phyloP scores from a whole-genome alignment of 1,140 invertebrate species.

The Sogatella furcifera region DNA sequence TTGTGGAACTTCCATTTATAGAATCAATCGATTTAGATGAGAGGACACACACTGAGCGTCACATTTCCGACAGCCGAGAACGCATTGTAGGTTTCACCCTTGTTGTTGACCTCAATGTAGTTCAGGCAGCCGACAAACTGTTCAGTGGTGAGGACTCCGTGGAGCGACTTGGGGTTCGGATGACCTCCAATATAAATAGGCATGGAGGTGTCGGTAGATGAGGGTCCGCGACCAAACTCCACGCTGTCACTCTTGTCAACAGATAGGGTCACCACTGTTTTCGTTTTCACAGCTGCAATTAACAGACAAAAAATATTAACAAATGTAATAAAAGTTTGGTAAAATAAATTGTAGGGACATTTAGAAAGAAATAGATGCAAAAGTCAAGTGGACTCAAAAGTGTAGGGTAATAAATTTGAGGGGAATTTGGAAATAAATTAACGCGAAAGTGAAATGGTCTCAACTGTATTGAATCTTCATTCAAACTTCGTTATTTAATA shows the following conservation, averaged over 20 bases:
- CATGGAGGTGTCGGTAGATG: slow-evolving; percentile 66
- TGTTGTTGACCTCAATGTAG: slow-evolving; percentile 54
- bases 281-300: slow-evolving; percentile 66
- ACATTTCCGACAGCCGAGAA: slow-evolving; percentile 52
- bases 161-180: slow-evolving; percentile 36
- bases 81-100: slow-evolving; percentile 42
- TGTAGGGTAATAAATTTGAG: too few species aligned
- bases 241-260: slow-evolving; percentile 63
- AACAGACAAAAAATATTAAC: slow-evolving; percentile 20
- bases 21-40: slow-evolving; percentile 38
- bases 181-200: slow-evolving; percentile 86
- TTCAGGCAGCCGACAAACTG: slow-evolving; percentile 77
- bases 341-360: too few species aligned
- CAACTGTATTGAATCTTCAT: too few species aligned
- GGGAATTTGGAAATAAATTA: too few species aligned
- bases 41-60: slow-evolving; percentile 57
- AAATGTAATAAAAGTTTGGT: too few species aligned
- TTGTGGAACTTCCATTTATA: too few species aligned
- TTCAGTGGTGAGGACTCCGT: slow-evolving; percentile 44
- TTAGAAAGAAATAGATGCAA: too few species aligned
- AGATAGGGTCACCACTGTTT: slow-evolving; percentile 67
- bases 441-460: too few species aligned
- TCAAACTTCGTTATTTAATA: too few species aligned
- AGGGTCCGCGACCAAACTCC: slow-evolving; percentile 52
- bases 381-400: too few species aligned